These are phyloP conservation scores for Ischnura elegans DNA, from an alignment of 2,888 invertebrate genomes.

Conservation along the genomic window DNA sequence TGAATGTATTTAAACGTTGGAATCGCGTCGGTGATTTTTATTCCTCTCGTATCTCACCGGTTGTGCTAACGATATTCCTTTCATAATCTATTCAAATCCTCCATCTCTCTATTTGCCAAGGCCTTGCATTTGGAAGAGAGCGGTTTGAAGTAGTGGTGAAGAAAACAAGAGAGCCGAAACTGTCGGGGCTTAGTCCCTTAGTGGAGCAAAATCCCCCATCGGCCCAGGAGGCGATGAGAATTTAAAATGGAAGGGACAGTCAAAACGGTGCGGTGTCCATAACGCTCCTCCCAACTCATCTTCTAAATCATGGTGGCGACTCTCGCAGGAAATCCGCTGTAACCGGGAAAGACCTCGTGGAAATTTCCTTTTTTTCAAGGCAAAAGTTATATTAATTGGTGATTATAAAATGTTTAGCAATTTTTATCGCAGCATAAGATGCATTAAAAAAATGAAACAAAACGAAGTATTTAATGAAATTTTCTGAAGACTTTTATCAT, in stretches of 20 bases:
- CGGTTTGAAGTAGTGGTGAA: not conserved
- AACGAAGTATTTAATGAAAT: too few species aligned
- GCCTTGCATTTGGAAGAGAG: not conserved
- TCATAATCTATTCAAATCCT: conserved; percentile 18
- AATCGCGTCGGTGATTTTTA: not conserved
- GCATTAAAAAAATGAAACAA: too few species aligned
- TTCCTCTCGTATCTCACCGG: not conserved
- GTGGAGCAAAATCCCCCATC: not conserved
- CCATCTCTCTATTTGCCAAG: not conserved
- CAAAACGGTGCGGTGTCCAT: not conserved
- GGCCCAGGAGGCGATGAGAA: not conserved
- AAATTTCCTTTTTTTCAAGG: too few species aligned
- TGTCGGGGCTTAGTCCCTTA: not conserved
- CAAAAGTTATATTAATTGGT: too few species aligned
- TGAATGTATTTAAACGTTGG: too few species aligned
- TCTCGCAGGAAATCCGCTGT: too few species aligned
- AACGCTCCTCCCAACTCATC: not conserved
- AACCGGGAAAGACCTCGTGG: too few species aligned
- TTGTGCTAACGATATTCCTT: not conserved
- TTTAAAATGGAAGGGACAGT: conserved; percentile 35
- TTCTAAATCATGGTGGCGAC: too few species aligned
- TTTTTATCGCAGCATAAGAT: too few species aligned
- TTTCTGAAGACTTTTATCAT: too few species aligned
- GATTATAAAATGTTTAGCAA: too few species aligned
- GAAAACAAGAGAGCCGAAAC: not conserved